Percentiles rank a stretch among this genome's conserved stretches.
phyloP scores from a whole-genome alignment of 1,140 invertebrate species.

The Drosophila santomea region DNA sequence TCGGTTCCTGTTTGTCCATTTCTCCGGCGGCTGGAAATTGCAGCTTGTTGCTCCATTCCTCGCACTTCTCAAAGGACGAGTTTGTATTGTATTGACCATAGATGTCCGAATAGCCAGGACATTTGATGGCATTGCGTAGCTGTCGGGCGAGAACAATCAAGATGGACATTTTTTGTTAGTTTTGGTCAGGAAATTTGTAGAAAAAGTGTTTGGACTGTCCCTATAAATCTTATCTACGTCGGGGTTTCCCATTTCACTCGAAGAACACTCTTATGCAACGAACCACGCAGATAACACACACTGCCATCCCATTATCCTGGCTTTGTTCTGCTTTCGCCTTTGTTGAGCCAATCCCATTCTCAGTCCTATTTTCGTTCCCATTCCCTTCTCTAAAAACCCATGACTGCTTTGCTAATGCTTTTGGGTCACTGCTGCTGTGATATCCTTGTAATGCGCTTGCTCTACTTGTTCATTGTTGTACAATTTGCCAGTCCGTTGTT shows the following conservation, averaged over 20 bases:
- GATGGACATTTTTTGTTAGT: slow-evolving; percentile 48
- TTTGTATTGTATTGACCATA: slow-evolving; percentile 64
- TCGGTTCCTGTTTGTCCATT: slow-evolving; percentile 30
- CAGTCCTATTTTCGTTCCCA: slow-evolving; percentile 6
- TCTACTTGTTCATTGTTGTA: slow-evolving; percentile 67
- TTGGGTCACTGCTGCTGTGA: slow-evolving; percentile 65
- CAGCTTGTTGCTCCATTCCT: slow-evolving; percentile 75
- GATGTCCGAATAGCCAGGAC: slow-evolving; percentile 68
- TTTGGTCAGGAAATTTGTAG: slow-evolving; percentile 61
- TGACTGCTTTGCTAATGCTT: slow-evolving; percentile 57
- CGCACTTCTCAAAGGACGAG: slow-evolving; percentile 60
- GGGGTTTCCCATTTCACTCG: slow-evolving; percentile 41
- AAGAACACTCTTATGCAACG: slow-evolving; percentile 38
- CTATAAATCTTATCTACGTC: slow-evolving; percentile 48
- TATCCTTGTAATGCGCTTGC: slow-evolving; percentile 74
- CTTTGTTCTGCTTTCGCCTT: slow-evolving; percentile 42
- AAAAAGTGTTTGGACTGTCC: slow-evolving; percentile 30
- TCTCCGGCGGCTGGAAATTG: slow-evolving; percentile 29
- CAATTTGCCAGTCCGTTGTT: slow-evolving; percentile 60
- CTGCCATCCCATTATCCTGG: slow-evolving; percentile 38
- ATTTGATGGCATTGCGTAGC: slow-evolving; percentile 73
- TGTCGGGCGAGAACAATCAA: slow-evolving; percentile 39
- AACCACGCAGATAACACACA: slow-evolving; percentile 25
- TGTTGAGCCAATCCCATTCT: slow-evolving; percentile 31
- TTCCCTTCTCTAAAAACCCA: slow-evolving; percentile 9